These are phyloP conservation scores for Hucho hucho DNA, from an alignment of 2,113 vertebrate species.

Conservation along the genomic window DNA sequence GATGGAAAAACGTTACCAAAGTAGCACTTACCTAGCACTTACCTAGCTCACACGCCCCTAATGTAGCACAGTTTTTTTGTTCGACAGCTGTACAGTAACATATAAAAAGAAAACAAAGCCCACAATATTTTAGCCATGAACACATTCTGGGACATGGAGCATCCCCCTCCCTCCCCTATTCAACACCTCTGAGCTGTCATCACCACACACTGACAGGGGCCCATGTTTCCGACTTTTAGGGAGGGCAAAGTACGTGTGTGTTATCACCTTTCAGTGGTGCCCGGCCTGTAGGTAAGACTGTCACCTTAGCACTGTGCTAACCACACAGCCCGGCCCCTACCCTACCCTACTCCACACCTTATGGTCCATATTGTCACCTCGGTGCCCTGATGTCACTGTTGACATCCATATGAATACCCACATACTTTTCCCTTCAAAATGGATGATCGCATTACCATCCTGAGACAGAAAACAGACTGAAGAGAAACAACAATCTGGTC, in stretches of 20 bases:
- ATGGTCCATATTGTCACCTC: constrained; percentile 42
- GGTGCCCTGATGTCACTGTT: constrained; percentile 50
- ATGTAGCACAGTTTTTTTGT: constrained; percentile 24
- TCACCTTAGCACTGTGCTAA: constrained; percentile 34
- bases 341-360: constrained; percentile 1
- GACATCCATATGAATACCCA: constrained; percentile 51
- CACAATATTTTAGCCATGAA: constrained; percentile 50
- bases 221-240: constrained; percentile 47
- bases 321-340: constrained; percentile 18
- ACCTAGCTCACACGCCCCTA: constrained; percentile 31
- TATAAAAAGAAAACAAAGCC: constrained; percentile 39
- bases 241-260: constrained; percentile 33
- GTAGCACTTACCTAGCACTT: constrained; percentile 21
- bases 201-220: constrained; percentile 19
- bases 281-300: constrained; percentile 1
- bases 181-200: constrained; percentile 50
- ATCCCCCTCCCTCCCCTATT: constrained; percentile 6
- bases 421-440: constrained; percentile 50
- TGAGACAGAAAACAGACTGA: constrained; percentile 30
- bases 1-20: constrained; percentile 59
- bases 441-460: constrained; percentile 66
- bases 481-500: constrained; percentile 51
- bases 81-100: constrained; percentile 20
- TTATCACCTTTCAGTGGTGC: constrained; percentile 21
- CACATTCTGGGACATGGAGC: constrained; percentile 24